Evolutionary conservation across 2,888 invertebrate species (phyloP), one percentile per base, ranked within the genome.

Genomic region (Callosobruchus maculatus): DNA sequence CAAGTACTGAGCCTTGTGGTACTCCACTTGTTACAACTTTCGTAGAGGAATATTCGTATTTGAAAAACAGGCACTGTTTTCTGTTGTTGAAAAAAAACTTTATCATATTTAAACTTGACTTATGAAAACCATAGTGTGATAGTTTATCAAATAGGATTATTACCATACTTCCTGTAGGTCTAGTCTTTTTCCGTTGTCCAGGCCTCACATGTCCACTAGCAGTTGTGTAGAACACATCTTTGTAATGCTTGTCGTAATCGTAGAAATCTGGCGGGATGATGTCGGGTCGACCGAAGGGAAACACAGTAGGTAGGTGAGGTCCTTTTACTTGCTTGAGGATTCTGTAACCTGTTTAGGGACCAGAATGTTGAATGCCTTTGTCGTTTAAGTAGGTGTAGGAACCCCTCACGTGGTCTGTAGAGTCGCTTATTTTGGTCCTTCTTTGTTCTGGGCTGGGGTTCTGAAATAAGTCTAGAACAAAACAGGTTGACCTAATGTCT

Each of bases 341-440:
- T 69, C 93, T 89, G 82, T 94, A 94, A 0, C 94, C 94, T 70
- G 94, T 94, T 77, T 91, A 93, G 0, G 94, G 93, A 0, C 94
- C 94, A 0, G 94, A 93, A 74, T 89, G 91, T 84, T 94, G 93
- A 26, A 93, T 91, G 0, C 94, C 94, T 87, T 94, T 93, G 81
- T 94, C 94, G 79, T 94, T 94, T 21, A 94, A 86, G 83, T 93
- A 94, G 0, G 94, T 93, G 87, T 94, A 94, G 0, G 93, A 93
- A 49, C 94, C 94, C 78, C 93, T 88, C 0, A 94, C 93, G 78
- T 94, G 90, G 20, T 93, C 93, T 73, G 90, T 90, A 0, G 93
- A 88, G 77, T 93, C 93, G 77, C 93, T 93, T 78, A 91, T 91
- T 85, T 94, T 94, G 0, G 93, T 92, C 75, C 94, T 88, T 78